Conservation (phyloP, 2,113 vertebrate genomes). For the Saimiri boliviensis region DNA sequence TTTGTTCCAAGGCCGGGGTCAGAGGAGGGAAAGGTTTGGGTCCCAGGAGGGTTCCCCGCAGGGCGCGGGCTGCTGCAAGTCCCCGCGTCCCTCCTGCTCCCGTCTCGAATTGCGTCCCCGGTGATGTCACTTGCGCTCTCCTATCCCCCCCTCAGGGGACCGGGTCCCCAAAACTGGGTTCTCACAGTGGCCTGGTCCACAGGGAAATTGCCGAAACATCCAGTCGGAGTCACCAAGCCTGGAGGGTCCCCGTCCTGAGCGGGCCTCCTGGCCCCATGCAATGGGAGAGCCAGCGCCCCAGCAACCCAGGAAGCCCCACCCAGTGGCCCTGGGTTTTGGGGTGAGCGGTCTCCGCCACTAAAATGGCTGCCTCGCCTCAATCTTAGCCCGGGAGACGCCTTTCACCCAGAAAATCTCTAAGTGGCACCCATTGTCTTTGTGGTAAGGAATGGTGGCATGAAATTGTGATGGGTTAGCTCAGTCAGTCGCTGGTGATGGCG, state of each 20-base stretch:
- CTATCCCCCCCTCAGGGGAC: no score
- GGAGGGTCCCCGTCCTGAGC: background rate
- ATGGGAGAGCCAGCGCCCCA: background rate
- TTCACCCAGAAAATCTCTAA: background rate
- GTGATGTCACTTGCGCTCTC: no score
- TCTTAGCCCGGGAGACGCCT: background rate
- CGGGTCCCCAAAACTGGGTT: background rate
- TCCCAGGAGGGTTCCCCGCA: background rate
- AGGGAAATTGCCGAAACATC: background rate
- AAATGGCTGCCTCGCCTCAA: background rate
- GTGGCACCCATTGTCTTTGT: background rate
- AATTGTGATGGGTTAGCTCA: no score
- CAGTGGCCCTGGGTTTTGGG: background rate
- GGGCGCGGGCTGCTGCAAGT: no score
- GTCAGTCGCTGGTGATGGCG: background rate
- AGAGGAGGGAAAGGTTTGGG: no score
- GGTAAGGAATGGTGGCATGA: fast-evolving
- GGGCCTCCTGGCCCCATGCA: background rate
- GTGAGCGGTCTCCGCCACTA: background rate
- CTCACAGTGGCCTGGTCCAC: background rate
- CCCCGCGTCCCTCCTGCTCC: fast-evolving
- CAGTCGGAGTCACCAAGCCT: background rate
- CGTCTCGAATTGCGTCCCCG: fast-evolving
- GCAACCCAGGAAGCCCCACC: background rate
- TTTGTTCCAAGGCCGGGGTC: no score